These are phyloP conservation scores for Sarcophilus harrisii DNA, from an alignment of 2,797 vertebrate species.

Conservation along the genomic window DNA sequence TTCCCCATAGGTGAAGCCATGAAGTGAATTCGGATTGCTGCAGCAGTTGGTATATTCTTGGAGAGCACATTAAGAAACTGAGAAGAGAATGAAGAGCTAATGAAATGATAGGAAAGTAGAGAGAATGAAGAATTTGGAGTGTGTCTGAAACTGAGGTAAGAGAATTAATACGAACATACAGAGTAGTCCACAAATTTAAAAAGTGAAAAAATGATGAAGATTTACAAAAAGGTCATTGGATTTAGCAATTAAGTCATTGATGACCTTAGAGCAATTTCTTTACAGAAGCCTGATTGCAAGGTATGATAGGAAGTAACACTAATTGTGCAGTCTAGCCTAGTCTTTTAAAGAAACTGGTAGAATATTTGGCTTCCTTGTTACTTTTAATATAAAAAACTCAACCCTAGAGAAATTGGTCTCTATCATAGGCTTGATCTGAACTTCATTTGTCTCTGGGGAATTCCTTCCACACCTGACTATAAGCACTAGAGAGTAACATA, in stretches of 20 bases:
- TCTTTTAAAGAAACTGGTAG: background rate
- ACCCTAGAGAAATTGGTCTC: background rate
- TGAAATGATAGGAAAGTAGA: background rate
- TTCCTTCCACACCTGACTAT: background rate
- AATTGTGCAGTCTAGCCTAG: background rate
- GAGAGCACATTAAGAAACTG: background rate
- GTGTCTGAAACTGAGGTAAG: background rate
- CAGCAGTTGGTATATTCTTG: background rate
- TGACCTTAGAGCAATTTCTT: too few species aligned
- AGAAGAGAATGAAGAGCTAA: background rate
- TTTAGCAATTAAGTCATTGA: background rate
- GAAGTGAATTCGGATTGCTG: background rate
- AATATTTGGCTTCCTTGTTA: background rate
- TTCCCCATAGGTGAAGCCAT: background rate
- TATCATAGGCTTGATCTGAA: background rate
- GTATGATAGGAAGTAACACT: background rate
- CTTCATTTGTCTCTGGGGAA: background rate
- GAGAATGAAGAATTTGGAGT: too few species aligned
- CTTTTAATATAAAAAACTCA: background rate
- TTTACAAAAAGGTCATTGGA: background rate
- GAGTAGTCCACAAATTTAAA: background rate
- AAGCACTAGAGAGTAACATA: background rate
- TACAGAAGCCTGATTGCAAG: background rate
- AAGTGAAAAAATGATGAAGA: background rate
- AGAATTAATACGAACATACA: background rate